Conservation (phyloP, 2,888 invertebrate genomes). For the Cerceris ruficornis region DNA sequence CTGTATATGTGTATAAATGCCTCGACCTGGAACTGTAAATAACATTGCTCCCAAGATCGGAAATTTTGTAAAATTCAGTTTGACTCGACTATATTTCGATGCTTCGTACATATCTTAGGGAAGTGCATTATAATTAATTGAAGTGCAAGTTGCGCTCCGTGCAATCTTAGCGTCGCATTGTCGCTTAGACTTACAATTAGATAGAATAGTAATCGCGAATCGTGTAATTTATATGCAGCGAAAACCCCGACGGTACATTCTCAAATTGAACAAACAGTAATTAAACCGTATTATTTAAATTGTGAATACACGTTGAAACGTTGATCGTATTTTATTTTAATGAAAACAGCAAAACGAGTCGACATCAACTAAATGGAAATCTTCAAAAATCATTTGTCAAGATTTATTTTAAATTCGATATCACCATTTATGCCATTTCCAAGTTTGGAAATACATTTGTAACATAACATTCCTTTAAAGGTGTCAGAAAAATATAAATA, state of each 20-base stretch:
- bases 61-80: constrained; percentile 25
- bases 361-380: too few species aligned
- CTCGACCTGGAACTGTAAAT: constrained; percentile 2
- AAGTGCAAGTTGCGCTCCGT: not conserved
- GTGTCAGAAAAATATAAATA: too few species aligned
- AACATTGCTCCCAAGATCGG: constrained; percentile 5
- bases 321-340: too few species aligned
- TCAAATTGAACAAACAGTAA: not conserved
- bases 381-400: too few species aligned
- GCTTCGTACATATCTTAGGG: not conserved
- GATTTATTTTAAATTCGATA: too few species aligned
- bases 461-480: too few species aligned
- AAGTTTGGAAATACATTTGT: too few species aligned
- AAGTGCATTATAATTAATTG: not conserved
- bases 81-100: not conserved
- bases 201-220: not conserved
- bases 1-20: not conserved
- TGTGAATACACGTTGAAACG: too few species aligned
- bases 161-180: not conserved
- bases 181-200: not conserved
- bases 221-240: not conserved
- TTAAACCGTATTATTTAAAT: not conserved
- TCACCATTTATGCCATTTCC: too few species aligned
- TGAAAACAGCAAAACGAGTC: too few species aligned
- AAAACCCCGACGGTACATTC: constrained; percentile 5